Evolutionary conservation across 2,888 invertebrate species (phyloP).

Genomic region (Agapetus fuscipes): DNA sequence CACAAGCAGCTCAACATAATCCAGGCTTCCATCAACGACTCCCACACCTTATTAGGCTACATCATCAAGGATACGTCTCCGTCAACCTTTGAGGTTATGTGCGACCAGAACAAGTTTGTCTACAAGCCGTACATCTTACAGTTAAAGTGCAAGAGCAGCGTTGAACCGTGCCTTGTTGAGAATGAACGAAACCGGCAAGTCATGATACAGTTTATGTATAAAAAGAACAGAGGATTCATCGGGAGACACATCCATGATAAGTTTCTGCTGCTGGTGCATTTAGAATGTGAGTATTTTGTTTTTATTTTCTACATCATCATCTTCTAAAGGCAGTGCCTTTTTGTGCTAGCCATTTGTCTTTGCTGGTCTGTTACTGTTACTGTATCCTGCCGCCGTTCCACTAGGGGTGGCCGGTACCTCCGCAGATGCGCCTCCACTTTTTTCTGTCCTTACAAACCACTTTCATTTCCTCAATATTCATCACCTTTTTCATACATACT

Average conservation of each 20-base stretch:
- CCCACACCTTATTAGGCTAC: conserved; percentile 56
- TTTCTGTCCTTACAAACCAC: too few relatives aligned
- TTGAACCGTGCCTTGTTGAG: conserved; percentile 34
- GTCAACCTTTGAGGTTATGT: conserved; percentile 26
- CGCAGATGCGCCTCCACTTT: too few relatives aligned
- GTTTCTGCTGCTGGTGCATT: conserved; percentile 64
- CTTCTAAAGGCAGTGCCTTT: too few relatives aligned
- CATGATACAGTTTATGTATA: conserved; percentile 70
- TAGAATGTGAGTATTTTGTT: conserved; percentile 56
- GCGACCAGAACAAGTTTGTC: conserved; percentile 31
- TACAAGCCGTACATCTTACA: conserved; percentile 59
- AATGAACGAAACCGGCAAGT: conserved; percentile 56
- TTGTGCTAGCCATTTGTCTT: too few relatives aligned
- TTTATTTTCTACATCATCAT: background rate
- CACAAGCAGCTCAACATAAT: conserved; percentile 55
- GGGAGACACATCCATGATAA: conserved; percentile 50
- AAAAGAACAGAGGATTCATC: conserved; percentile 43
- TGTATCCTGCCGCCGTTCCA: too few relatives aligned
- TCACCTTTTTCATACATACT: too few relatives aligned
- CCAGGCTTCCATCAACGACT: conserved; percentile 69
- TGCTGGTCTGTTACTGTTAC: too few relatives aligned
- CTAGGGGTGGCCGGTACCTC: too few relatives aligned
- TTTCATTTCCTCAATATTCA: too few relatives aligned
- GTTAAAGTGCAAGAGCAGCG: conserved; percentile 37
- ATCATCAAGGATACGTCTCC: conserved; percentile 48